Evolutionary conservation across 1,140 invertebrate genomes (phyloP), one percentile per base, ranked within the genome.

Genomic region (Orussus abietinus): DNA sequence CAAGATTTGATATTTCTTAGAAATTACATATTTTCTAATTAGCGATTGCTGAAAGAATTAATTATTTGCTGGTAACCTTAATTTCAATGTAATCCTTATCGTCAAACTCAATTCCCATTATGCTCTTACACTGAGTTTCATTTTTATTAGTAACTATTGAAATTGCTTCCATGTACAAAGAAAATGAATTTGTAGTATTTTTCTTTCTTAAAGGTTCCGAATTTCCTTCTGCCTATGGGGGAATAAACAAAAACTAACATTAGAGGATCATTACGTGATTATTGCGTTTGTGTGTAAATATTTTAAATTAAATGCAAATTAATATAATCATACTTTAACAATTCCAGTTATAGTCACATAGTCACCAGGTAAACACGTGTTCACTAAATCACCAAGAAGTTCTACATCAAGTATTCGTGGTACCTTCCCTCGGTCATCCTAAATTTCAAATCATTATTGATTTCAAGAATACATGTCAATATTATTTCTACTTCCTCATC

Each of bases 371-470:
- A 86, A 80, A 57, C 91, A 92, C 11, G 76, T 76, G 53, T 90
- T 86, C n/a, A 94, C 88, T 30, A 96, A 75, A 75, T 96, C 89
- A 53, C 86, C 81, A 15, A 81, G 78, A 14, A 97, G 70, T 70
- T 94, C 90, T 64, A 92, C 86, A 66, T 96, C 92, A 21, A 95
- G 73, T 45, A 84, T 86, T 55, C 86, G 71, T n/a, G 91, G 91
- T 50, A 92, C 84, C 47, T 86, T 77, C 13, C 89, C 90, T 50
- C 76, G 78, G 53, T 84, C 78, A 44, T 79, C 77, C 80, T 83
- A 34, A 34, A 37, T 31, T 36, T 42, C 17, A 38, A n/a, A 26
- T 38, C 14, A 10, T 15, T 20, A 21, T 34, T 29, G 13, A 30
- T 38, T 21, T 33, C 12, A 44, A 34, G 21, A 38, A 15, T 31